Base-by-base conservation (phyloP, 2,113 vertebrate genomes). In the Cinclus cinclus region DNA sequence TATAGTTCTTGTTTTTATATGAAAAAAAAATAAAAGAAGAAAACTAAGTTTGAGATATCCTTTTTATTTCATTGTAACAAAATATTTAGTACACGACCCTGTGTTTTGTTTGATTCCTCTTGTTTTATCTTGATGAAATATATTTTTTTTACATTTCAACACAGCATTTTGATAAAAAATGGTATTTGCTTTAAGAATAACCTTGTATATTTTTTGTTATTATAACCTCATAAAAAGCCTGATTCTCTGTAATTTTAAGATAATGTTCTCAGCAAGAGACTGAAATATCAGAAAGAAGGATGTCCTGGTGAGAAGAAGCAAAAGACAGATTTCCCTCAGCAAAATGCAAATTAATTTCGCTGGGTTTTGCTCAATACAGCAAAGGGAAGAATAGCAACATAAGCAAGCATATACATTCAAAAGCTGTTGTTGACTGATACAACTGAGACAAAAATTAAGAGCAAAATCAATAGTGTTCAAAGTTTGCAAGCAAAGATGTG, bases 261-360 rank as follows among this genome's bases (percentile, higher is more conserved):
- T 92, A 96, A n/a, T 93, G 24, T 41, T 64, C 60, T 95, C 69
- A 74, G 87, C 46, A 92, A 89, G 92, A 95, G 49, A 68, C 37
- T 90, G 83, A 96, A 94, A 91, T 95, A 96, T 75, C 44, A 70
- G 68, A 94, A 93, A 91, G 81, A 94, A 84, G 90, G 84, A 94
- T 93, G 41, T 88, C 90, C 77, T 95, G 62, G 42, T 69, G 83
- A 91, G 91, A 83, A 94, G 63, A 56, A 91, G 37, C 6, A 87
- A 95, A 96, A 96, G 68, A 70, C 3, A 64, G 33, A 85, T 92
- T 96, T 91, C 55, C 79, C 42, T 67, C 58, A 67, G 83, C 47
- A 83, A 94, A 89, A 95, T 30, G n/a, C 17, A 91, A 89, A 74
- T 85, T 77, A 27, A 84, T 96, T 96, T 93, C 82, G 81, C 65